Conservation (phyloP, 2,113 vertebrate species). For the Montifringilla adamsi region DNA sequence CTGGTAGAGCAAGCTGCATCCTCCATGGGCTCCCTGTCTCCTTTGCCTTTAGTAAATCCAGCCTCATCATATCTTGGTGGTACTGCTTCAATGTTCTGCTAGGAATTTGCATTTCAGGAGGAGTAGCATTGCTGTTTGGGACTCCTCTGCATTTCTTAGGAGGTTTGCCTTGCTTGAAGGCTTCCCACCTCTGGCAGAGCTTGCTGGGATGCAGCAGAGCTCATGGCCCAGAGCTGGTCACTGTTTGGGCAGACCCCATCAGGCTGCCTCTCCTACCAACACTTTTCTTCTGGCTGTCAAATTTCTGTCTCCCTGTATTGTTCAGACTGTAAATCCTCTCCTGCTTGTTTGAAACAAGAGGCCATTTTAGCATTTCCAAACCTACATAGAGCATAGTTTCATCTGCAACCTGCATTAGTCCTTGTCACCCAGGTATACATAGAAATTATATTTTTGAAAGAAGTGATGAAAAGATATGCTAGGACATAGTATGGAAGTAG, state of each 20-base stretch:
- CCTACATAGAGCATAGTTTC: not conserved
- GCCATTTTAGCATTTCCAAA: not conserved
- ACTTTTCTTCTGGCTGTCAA: not conserved
- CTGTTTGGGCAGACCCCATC: rapidly evolving
- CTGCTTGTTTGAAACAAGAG: rapidly evolving
- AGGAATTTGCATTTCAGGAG: not conserved
- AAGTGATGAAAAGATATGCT: not conserved
- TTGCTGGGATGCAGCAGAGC: too few species aligned
- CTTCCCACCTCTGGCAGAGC: not conserved
- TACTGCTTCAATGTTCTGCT: not conserved
- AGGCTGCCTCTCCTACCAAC: rapidly evolving
- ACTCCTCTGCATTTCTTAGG: not conserved
- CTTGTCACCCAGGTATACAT: not conserved
- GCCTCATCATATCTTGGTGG: too few species aligned
- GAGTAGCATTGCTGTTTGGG: not conserved
- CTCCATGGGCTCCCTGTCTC: not conserved
- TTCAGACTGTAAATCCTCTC: not conserved
- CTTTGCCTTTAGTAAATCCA: not conserved
- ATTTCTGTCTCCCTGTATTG: not conserved
- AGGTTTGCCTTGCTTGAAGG: not conserved
- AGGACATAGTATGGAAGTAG: not conserved
- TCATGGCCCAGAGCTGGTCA: not conserved
- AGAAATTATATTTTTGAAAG: not conserved
- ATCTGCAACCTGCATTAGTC: not conserved
- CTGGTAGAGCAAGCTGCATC: too few species aligned